Base-by-base conservation (phyloP, 2,113 vertebrate genomes). In the Bambusicola thoracicus region DNA sequence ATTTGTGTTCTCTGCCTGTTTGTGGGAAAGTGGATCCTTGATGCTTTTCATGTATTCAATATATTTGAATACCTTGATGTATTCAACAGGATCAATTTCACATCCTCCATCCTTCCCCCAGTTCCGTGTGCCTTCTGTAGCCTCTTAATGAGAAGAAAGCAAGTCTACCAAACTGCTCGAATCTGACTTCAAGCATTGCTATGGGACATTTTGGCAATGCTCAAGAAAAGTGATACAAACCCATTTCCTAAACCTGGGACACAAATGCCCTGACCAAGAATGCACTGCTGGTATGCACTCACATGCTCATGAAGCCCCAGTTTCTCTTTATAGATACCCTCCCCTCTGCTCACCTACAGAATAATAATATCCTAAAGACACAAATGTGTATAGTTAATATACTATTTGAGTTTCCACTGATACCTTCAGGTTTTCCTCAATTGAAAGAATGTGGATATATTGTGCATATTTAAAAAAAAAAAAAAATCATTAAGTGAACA, bases 61-160 rank as follows among this genome's bases (percentile, higher is more conserved):
- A n/a, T n/a, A n/a, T n/a, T n/a, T n/a, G n/a, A n/a, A n/a, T n/a
- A n/a, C n/a, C n/a, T n/a, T n/a, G n/a, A n/a, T n/a, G 2, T 7
- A 36, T 17, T 29, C 21, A 68, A 29, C 0, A 3, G 38, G 17
- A 43, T 8, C 67, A 73, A 18, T 77, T 43, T 79, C 46, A 38
- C 11, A 34, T 66, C 14, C 55, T 94, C 43, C 18, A 4, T 17
- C 34, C 21, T 59, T 68, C 32, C 34, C 7, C 5, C 72, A 11
- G 27, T 85, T 65, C 1, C 3, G 18, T 0, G 1, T 29, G 56
- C 38, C 5, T 62, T 90, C 51, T 51, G n/a, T 6, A 38, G 25
- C 8, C 11, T 74, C 66, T 61, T 63, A 44, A 81, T 2, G 8
- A 56, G n/a, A 61, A 70, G 32, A 15, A 73, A 63, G 18, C 34